phyloP scores from a whole-genome alignment of 2,113 vertebrate species.

The Hyaena hyaena region DNA sequence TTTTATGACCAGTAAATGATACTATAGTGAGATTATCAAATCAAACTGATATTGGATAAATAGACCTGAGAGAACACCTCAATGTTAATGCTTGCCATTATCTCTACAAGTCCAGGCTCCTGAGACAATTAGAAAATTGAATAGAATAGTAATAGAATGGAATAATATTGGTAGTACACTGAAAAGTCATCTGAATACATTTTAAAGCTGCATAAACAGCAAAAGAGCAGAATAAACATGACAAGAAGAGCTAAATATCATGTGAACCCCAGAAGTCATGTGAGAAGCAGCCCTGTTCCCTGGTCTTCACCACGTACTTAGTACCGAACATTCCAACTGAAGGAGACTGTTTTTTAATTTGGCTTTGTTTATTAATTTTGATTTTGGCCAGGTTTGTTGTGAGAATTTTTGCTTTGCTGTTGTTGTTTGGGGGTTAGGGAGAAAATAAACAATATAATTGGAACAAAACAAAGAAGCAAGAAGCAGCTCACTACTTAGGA shows the following conservation, averaged over 20 bases:
- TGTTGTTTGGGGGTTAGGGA: too few relatives aligned
- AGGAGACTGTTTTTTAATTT: not conserved
- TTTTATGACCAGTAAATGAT: not conserved
- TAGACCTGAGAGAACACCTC: constrained; percentile 11
- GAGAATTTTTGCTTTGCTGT: not conserved
- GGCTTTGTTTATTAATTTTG: not conserved
- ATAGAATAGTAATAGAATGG: too few relatives aligned
- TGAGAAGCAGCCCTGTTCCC: not conserved
- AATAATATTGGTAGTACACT: not conserved
- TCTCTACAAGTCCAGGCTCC: not conserved
- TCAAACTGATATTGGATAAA: not conserved
- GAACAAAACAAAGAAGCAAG: constrained; percentile 12
- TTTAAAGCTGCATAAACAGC: not conserved
- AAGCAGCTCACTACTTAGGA: not conserved
- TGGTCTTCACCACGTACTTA: not conserved
- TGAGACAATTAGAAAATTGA: not conserved
- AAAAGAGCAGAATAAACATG: constrained; percentile 4
- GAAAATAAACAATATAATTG: not conserved
- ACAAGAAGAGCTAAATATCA: not conserved
- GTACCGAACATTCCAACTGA: not conserved
- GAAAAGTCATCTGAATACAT: not conserved
- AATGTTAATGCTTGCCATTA: not conserved
- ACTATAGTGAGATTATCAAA: constrained; percentile 7
- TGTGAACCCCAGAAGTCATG: not conserved
- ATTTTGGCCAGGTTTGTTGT: not conserved